A percentile compares a stretch with the other conserved stretches of the same genome.
Conservation (phyloP, 2,113 vertebrate species). For the Chaetodon auriga region DNA sequence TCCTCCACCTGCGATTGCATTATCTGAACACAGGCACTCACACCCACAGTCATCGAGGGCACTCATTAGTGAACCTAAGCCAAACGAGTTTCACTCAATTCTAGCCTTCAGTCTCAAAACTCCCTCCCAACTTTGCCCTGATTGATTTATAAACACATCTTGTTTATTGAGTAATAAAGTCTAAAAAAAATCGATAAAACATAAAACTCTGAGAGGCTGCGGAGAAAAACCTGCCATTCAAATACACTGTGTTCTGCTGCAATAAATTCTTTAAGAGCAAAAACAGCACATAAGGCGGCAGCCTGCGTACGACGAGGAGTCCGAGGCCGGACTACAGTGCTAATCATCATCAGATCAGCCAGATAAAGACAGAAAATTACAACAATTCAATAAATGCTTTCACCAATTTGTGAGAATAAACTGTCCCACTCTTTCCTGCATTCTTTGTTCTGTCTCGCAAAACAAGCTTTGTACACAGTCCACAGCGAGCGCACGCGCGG, state of each 20-base stretch:
- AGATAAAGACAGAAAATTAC: conserved; percentile 10
- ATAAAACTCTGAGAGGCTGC: conserved; percentile 23
- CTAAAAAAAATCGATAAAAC: conserved; percentile 56
- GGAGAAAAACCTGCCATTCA: conserved; percentile 45
- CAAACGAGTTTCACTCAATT: conserved; percentile 38
- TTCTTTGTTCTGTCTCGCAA: conserved; percentile 35
- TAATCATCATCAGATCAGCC: conserved; percentile 14
- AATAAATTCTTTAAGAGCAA: conserved; percentile 43
- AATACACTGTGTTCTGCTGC: conserved; percentile 24
- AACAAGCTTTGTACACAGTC: conserved; percentile 35
- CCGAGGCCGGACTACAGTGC: neutral
- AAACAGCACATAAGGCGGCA: conserved; percentile 19
- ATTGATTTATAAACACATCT: conserved; percentile 62
- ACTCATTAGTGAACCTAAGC: conserved; percentile 45
- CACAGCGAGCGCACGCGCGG: conserved; percentile 2
- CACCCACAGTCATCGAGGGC: conserved; percentile 16
- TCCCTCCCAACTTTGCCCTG: conserved; percentile 30
- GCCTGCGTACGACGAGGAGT: conserved; percentile 2
- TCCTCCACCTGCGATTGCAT: conserved; percentile 37
- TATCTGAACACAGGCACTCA: conserved; percentile 4
- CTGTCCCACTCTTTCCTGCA: neutral
- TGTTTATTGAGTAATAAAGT: conserved; percentile 65
- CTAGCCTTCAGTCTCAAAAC: conserved; percentile 27
- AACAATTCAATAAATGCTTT: conserved; percentile 21
- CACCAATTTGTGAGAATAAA: neutral